Base-by-base conservation (phyloP, 2,113 vertebrate species). In the Lycocorax pyrrhopterus region DNA sequence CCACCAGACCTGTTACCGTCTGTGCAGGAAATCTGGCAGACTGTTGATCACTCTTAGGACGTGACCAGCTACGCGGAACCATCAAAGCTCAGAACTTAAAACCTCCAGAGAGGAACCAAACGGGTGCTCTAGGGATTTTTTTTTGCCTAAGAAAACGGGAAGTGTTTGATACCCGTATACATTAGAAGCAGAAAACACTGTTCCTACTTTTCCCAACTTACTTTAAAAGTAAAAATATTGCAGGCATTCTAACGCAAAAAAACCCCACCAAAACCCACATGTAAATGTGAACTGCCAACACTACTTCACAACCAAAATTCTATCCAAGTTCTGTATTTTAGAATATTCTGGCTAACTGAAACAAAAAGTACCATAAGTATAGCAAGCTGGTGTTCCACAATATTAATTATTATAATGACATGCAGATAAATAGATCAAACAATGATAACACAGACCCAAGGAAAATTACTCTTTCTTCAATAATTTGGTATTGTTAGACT, bases 21-120 rank as follows among this genome's bases (percentile, higher is more conserved):
- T 95, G 35, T 77, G 72, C 94, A 95, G 94, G 95, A 97, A 96
- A 97, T 77, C 75, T 90, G 90, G 75, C 90, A 96, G 94, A 95
- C 83, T 77, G 94, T 51, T 88, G 83, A 93, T 86, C 79, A n/a
- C n/a, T 58, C 35, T 49, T 71, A 69, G 88, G 94, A 95, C 14
- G 44, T 51, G 59, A 94, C 35, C 63, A 66, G 44, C 59, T 58
- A 92, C 0, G 0, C 3, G 2, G 55, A 93, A 83, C 16, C 59
- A 86, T 46, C 67, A 76, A 79, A 71, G 43, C 59, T 47, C 82
- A 53, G 63, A 87, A 80, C 16, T 62, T 76, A 80, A 93, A 85
- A 90, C 7, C 85, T 90, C 59, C 46, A 46, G 37, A 83, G n/a
- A 19, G 46, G 51, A 90, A 80, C 20, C 29, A 80, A 75, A 87